Percentiles rank a stretch among this genome's conserved stretches.
Conservation (phyloP, 2,888 invertebrate genomes). For the Lysandra bellargus region DNA sequence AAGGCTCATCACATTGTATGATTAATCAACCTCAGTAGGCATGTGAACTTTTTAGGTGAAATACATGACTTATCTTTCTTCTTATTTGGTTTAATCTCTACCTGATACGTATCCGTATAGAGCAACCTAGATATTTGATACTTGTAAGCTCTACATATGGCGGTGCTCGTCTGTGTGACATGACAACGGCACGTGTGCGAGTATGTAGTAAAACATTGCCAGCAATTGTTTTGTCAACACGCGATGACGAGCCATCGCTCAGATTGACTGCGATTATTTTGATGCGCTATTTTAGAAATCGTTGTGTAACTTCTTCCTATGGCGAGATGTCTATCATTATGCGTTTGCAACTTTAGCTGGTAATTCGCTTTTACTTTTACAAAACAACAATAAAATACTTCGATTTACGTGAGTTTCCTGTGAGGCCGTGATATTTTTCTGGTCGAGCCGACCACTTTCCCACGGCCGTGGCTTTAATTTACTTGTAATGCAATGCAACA, state of each 20-base stretch:
- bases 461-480: background rate
- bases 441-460: background rate
- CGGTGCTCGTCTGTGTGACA: background rate
- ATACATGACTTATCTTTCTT: background rate
- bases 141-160: background rate
- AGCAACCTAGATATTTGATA: conserved; percentile 1
- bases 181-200: background rate
- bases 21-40: no score
- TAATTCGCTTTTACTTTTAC: background rate
- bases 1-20: no score
- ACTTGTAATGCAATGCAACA: background rate
- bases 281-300: conserved; percentile 21
- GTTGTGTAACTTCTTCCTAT: background rate
- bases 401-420: background rate
- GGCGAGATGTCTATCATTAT: background rate
- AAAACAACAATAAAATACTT: background rate
- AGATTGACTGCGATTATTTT: conserved; percentile 15
- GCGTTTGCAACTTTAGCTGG: background rate
- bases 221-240: conserved; percentile 28
- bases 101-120: background rate
- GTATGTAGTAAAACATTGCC: background rate
- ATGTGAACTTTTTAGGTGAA: no score
- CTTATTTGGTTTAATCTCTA: background rate
- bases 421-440: background rate
- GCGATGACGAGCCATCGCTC: conserved; percentile 5